Evolutionary conservation across 1,140 invertebrate species (phyloP).

Genomic region (Zeugodacus cucurbitae): DNA sequence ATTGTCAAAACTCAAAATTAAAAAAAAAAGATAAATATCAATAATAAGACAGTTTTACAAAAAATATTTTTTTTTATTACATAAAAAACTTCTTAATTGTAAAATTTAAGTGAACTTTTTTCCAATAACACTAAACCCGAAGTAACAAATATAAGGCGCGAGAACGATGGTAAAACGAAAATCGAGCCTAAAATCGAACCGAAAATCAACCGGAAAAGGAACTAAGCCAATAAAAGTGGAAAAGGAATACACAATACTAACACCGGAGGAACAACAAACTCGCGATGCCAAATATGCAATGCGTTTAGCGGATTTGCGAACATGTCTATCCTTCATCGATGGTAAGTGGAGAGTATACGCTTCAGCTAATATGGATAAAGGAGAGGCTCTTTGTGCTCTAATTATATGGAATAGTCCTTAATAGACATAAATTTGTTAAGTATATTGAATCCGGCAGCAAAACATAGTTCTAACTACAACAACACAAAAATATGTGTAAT

Average conservation of each 20-base stretch:
- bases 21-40: too few species aligned
- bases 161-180: background rate
- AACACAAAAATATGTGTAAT: background rate
- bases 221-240: background rate
- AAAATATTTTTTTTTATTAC: background rate
- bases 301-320: background rate
- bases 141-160: background rate
- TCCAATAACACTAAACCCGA: background rate
- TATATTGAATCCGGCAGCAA: too few species aligned
- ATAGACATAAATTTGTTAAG: too few species aligned
- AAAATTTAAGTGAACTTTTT: background rate
- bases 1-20: too few species aligned
- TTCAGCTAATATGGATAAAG: too few species aligned
- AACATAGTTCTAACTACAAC: too few species aligned
- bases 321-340: background rate
- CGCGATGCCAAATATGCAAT: slow-evolving; percentile 18
- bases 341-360: background rate
- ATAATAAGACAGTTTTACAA: background rate
- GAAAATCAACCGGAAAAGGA: background rate
- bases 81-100: background rate
- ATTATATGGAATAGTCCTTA: too few species aligned
- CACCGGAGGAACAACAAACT: background rate
- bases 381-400: too few species aligned
- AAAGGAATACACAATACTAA: slow-evolving; percentile 16
- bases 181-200: background rate